Conservation (phyloP, 2,113 vertebrate species). For the Neogale vison region DNA sequence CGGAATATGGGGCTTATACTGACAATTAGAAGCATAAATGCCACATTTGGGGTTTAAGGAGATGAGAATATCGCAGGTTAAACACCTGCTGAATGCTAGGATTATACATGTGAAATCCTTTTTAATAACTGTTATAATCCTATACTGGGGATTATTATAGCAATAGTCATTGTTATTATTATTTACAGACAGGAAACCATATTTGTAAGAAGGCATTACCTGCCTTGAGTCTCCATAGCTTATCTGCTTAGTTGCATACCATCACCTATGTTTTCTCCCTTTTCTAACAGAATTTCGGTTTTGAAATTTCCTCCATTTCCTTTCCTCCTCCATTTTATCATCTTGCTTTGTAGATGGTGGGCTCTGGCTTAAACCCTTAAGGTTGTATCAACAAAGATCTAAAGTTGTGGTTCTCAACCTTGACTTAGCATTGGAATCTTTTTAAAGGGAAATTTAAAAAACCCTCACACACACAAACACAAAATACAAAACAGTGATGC, state of each 20-base stretch:
- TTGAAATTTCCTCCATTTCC: too few relatives aligned
- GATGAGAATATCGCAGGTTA: background rate
- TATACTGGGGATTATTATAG: background rate
- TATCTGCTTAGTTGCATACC: background rate
- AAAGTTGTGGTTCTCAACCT: background rate
- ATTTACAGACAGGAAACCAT: background rate
- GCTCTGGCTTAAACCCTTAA: background rate
- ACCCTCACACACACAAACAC: too few relatives aligned
- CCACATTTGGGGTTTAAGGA: background rate
- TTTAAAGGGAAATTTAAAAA: background rate
- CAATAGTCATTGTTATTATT: background rate
- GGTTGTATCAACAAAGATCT: background rate
- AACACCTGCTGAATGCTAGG: background rate
- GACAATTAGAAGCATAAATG: background rate
- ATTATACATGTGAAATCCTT: background rate
- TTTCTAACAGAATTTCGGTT: background rate
- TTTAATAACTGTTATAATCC: background rate
- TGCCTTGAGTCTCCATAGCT: background rate
- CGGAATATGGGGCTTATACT: background rate
- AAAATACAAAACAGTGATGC: background rate
- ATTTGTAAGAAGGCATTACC: background rate
- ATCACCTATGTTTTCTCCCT: background rate
- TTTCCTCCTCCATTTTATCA: too few relatives aligned
- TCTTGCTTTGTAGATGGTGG: background rate
- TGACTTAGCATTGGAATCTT: background rate